Evolutionary conservation across 1,140 invertebrate genomes (phyloP).

Genomic region (Bombus picipes): DNA sequence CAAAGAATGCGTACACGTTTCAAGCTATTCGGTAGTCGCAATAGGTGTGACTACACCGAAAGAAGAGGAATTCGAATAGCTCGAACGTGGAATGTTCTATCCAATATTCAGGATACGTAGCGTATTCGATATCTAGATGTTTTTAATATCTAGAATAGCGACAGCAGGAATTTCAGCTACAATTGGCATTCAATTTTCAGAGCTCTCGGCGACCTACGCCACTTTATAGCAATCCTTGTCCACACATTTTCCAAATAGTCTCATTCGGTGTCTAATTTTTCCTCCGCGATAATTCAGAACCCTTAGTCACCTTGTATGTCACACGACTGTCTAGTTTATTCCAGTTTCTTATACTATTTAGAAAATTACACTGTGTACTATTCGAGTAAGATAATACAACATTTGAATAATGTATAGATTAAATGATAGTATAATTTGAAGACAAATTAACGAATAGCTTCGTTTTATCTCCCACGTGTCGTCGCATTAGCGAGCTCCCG

Average conservation of each 20-base stretch:
- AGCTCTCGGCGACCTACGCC: neutral
- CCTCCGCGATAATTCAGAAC: neutral
- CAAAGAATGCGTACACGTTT: neutral
- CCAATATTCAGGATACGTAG: neutral
- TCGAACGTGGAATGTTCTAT: neutral
- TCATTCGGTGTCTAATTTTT: neutral
- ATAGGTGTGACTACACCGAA: neutral
- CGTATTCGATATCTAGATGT: constrained; percentile 2
- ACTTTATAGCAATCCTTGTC: neutral
- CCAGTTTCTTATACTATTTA: neutral
- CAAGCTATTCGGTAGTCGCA: too few relatives aligned
- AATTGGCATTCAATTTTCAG: constrained; percentile 16
- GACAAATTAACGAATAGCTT: neutral
- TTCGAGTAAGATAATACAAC: neutral
- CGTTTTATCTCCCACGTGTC: constrained; percentile 6
- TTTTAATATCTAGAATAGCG: neutral
- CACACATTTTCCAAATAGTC: neutral
- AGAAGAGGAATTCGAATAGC: neutral
- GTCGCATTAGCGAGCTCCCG: neutral
- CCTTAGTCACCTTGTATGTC: neutral
- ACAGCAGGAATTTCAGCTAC: constrained; percentile 5
- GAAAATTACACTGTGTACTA: neutral
- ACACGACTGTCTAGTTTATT: neutral
- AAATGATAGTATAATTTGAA: neutral
- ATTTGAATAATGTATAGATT: too few relatives aligned